Evolutionary conservation across 53 echinoderm and acorn worm species (phyloP).

Genomic region (Holothuria leucospilota): DNA sequence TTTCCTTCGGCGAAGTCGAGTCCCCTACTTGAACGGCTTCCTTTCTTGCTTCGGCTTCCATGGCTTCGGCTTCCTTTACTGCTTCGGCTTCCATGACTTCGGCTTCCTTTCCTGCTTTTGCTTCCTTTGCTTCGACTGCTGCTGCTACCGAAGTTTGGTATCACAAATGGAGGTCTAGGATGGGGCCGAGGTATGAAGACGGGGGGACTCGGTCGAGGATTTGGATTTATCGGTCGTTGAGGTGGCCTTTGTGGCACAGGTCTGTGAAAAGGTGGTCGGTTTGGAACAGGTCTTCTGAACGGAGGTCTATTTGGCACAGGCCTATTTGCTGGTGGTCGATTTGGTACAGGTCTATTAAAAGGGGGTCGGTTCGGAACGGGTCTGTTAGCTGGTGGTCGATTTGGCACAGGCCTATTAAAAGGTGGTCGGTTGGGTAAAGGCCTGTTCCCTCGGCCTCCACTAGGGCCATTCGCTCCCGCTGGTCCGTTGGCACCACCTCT

Average conservation of each 20-base stretch:
- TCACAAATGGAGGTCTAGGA: neutral
- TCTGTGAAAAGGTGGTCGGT: neutral
- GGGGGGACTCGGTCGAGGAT: conserved; percentile 1
- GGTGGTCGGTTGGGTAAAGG: too few species aligned
- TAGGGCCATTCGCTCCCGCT: neutral
- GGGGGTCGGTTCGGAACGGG: neutral
- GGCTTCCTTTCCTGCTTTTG: neutral
- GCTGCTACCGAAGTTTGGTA: neutral
- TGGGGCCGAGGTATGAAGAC: neutral
- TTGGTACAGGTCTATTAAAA: too few species aligned
- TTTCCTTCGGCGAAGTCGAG: too few species aligned
- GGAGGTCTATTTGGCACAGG: neutral
- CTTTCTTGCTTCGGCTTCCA: neutral
- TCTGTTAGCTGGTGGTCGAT: neutral
- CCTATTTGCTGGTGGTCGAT: neutral
- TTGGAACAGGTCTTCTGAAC: neutral
- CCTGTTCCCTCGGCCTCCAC: neutral
- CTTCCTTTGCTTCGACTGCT: conserved; percentile 5
- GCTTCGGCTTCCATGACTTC: neutral
- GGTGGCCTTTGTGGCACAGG: neutral
- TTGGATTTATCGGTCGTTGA: neutral
- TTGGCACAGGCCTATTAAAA: neutral
- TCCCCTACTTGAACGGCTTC: neutral
- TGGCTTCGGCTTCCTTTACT: neutral
- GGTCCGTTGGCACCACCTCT: neutral